Evolutionary conservation across 2,113 vertebrate genomes (phyloP), one percentile per base, ranked within the genome.

Genomic region (Apistogramma diplotaenia): DNA sequence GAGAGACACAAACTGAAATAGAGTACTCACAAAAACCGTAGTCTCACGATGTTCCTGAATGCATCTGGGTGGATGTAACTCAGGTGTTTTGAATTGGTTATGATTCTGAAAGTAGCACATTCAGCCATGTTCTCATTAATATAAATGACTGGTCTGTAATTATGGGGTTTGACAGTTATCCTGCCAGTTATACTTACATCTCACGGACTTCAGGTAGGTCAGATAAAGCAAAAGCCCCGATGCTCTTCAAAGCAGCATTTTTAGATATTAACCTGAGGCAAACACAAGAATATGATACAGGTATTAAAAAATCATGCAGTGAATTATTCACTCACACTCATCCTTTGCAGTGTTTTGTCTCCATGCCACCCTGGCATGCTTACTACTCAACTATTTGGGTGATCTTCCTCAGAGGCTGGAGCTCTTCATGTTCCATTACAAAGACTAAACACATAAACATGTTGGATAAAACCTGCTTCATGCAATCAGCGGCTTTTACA

Each of bases 1-100:
- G 29, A 79, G 74, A 80, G 79, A 62, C 19, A 57, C 51, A 75
- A 72, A 82, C 4, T 46, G 3, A 51, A 58, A 49, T 9, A 60
- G 19, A 83, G 19, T 82, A 95, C 95, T 96, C 89, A 96, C 95
- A 96, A 87, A 92, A 71, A 78, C 54, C 8, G 67, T 0, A 96
- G 92, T 23, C 89, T 94, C 29, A 61, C 25, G 0, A 94, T 85
- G 88, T 90, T 91, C 83, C 70, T 91, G 89, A 96, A 96, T 1
- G 94, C 94, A 27, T 93, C 60, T 46, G 81, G 80, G 29, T 94
- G 81, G 80, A 96, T 94, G 79, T 56, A 78, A 23, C 18, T 89
- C 65, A 96, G 93, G 65, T 94, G 74, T 89, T 91, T 94, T 27
- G 93, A 93, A 74, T 94, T 94, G 13, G 89, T 87, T 58, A 96